Base-by-base conservation (phyloP, 2,797 vertebrate genomes). In the Falco cherrug region DNA sequence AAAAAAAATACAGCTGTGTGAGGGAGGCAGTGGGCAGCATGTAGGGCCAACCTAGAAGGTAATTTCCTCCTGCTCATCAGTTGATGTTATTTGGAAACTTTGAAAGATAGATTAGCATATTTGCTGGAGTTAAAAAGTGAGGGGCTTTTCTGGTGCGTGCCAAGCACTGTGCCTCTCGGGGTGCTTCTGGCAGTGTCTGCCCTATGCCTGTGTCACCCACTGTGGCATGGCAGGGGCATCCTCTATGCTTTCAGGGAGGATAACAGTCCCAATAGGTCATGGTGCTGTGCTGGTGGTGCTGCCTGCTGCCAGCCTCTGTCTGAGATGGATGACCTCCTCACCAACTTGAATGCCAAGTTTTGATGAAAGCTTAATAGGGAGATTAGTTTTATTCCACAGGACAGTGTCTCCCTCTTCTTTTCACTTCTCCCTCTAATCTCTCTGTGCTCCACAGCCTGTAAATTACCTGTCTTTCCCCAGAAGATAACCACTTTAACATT, bases 141-240 rank as follows among this genome's bases (percentile, higher is more conserved):
- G 11, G 9, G 12, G 18, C 39, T 41, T 26, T 50, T 18, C 15
- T 50, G 53, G 24, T 28, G 19, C 1, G 0, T 25, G 31, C n/a
- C 31, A 64, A 37, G 22, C 0, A 3, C 39, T 39, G 37, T 6
- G 3, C 25, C 37, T 47, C 35, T 69, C 0, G 3, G 31, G 37
- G 29, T 10, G 2, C 31, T 81, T 48, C 14, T 71, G 51, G 47
- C 41, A 54, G 64, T 7, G n/a, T 39, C 64, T 89, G 51, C 47
- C 47, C 45, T 6, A 1, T 37, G 91, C 39, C 29, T 0, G 2
- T 35, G 68, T 53, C 15, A 48, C 71, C 10, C 19, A n/a, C n/a
- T 1, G 0, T 33, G 47, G 39, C 11, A 7, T 0, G 2, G 25
- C 39, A 14, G 31, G 70, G 47, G 12, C 33, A 10, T 24, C 24